Evolutionary conservation across 2,113 vertebrate species (phyloP), one percentile per base, ranked within the genome.

Genomic region (Myrmecobius fasciatus): DNA sequence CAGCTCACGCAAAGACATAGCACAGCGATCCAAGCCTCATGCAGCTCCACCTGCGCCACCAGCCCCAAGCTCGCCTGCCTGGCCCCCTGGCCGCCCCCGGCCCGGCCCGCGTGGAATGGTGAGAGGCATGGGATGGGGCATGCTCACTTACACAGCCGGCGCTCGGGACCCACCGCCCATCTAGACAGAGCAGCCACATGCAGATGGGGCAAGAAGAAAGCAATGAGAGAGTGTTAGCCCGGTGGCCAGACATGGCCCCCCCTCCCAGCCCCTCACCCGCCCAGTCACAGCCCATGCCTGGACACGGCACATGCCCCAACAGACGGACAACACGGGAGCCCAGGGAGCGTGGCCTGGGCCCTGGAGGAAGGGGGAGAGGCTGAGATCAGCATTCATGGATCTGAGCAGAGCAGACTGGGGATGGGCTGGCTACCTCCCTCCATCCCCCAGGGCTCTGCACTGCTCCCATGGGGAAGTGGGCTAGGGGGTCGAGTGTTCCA

Each of bases 111-210:
- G 8, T 52, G 56, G 91, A 54, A 83, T 94, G 31, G 96, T 20
- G 54, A 95, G 95, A 97, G 98, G 98, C 97, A 96, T 98, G 99
- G 98, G 98, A 98, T 99, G 99, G 98, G 98, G 99, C 99, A 99
- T 99, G 99, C 99, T 98, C 99, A 99, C 99, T 99, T 99, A 99
- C 99, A 99, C 99, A 99, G 98, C 99, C 98, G 98, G 96, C 93
- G 94, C 96, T 96, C 97, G 12, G 97, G 46, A 99, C 99, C 99
- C 98, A 98, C 99, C 98, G 99, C 99, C 99, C 99, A 98, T 99
- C 99, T 99, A 99, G 99, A 99, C 99, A 99, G 99, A 99, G 99
- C 99, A 99, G 99, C 99, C 99, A 99, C 99, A 99, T 99, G 99
- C 99, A 99, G 99, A 99, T 98, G 98, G 98, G 99, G 99, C 99